These are phyloP conservation scores for human DNA, from an alignment of 2,113 vertebrate species.

Conservation along the genomic window GRCh38 chr4:113216501-113217000, in stretches of 20 bases:
- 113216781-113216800: neutral
- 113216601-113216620: neutral
- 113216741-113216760: neutral
- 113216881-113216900: neutral
- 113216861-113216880: neutral
- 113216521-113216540: neutral
- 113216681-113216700: neutral
- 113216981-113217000: neutral
- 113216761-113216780: neutral
- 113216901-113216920: neutral
- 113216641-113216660: fast-evolving
- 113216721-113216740: neutral
- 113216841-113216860: neutral
- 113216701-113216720: neutral
- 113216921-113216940: neutral
- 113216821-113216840: neutral
- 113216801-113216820: neutral
- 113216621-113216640: neutral
- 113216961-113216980: neutral
- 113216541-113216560: neutral
- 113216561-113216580: neutral
- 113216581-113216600: neutral
- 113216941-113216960: neutral
- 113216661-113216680: neutral
- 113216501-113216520: neutral